Evolutionary conservation across 2,797 vertebrate genomes (phyloP).

Genomic region (Lates japonicus): DNA sequence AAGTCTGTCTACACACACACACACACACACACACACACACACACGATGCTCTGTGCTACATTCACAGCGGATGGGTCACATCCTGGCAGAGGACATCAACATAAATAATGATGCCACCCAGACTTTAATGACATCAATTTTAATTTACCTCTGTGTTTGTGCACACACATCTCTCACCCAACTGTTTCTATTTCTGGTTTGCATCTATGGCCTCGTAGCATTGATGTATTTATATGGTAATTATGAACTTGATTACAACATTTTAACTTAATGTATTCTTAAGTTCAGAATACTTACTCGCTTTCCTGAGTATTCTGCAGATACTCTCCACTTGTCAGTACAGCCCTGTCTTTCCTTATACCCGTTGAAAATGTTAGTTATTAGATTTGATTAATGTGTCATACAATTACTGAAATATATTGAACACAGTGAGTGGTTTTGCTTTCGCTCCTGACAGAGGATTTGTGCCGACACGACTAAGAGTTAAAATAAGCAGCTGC

Average conservation of each 20-base stretch:
- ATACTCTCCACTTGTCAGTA: constrained; percentile 64
- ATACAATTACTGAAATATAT: constrained; percentile 82
- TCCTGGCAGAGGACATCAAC: constrained; percentile 80
- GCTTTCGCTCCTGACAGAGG: constrained; percentile 73
- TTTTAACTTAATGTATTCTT: constrained; percentile 74
- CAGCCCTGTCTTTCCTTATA: constrained; percentile 79
- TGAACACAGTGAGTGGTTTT: constrained; percentile 81
- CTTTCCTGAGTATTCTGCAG: constrained; percentile 45
- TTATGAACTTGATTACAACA: constrained; percentile 74
- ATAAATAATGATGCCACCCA: constrained; percentile 81
- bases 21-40: constrained; percentile 33
- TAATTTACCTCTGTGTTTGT: constrained; percentile 67
- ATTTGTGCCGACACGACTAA: constrained; percentile 77
- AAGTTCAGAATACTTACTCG: constrained; percentile 53
- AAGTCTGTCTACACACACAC: constrained; percentile 35
- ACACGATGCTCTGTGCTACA: constrained; percentile 31
- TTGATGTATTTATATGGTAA: constrained; percentile 71
- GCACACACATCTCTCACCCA: constrained; percentile 22
- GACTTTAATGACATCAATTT: constrained; percentile 80
- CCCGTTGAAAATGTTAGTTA: constrained; percentile 80
- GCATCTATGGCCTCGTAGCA: constrained; percentile 67
- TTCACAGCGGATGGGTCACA: constrained; percentile 78
- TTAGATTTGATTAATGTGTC: constrained; percentile 81
- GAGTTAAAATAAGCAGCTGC: constrained; percentile 81
- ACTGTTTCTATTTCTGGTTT: constrained; percentile 58